phyloP scores from a whole-genome alignment of 2,797 vertebrate species.

The Diplodus puntazzo region DNA sequence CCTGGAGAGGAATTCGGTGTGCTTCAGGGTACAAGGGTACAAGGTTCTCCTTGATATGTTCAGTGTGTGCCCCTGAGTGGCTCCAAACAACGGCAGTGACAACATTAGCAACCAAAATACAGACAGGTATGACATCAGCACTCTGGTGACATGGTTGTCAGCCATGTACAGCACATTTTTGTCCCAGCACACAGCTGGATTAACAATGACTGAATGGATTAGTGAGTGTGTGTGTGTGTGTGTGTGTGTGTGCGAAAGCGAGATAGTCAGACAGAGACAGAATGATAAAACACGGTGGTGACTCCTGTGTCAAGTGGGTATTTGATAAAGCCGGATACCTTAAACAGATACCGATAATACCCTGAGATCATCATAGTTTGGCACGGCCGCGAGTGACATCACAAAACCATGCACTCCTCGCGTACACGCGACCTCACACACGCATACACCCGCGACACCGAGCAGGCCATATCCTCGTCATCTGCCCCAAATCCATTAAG shows the following conservation, averaged over 20 bases:
- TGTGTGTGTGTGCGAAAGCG: constrained; percentile 35
- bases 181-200: constrained; percentile 69
- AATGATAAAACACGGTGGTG: constrained; percentile 58
- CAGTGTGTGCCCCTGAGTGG: not conserved
- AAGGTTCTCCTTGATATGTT: constrained; percentile 37
- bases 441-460: not conserved
- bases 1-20: constrained; percentile 18
- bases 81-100: constrained; percentile 17
- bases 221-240: constrained; percentile 42
- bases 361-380: constrained; percentile 67
- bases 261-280: constrained; percentile 42
- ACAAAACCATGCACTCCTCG: constrained; percentile 38
- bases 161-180: constrained; percentile 57
- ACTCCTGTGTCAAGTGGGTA: constrained; percentile 71
- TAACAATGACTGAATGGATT: constrained; percentile 78
- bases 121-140: constrained; percentile 58
- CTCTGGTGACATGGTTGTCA: constrained; percentile 45
- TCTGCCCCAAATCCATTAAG: constrained; percentile 66
- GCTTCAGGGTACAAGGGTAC: constrained; percentile 27
- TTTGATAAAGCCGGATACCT: constrained; percentile 74
- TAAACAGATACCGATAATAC: constrained; percentile 70
- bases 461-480: constrained; percentile 42
- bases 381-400: constrained; percentile 51
- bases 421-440: constrained; percentile 17
- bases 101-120: constrained; percentile 27